Percentiles rank a stretch among this genome's conserved stretches.
phyloP scores from a whole-genome alignment of 2,113 vertebrate species.

The Cephalopterus ornatus region DNA sequence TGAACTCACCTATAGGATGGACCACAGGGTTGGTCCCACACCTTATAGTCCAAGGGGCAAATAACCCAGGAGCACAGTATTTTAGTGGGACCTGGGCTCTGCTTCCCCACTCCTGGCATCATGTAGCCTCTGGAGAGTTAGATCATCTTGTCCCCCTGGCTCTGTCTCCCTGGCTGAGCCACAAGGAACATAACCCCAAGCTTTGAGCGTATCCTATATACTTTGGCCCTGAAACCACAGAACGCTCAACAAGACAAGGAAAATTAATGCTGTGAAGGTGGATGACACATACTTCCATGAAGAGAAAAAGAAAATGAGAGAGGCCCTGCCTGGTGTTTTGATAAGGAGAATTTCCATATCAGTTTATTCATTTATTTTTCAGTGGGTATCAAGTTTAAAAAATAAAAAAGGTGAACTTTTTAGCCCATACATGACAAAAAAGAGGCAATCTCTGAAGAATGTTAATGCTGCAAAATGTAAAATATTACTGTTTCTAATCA shows the following conservation, averaged over 20 bases:
- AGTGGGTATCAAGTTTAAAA: not conserved
- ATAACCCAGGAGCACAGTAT: not conserved
- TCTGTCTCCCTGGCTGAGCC: not conserved
- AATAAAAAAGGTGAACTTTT: not conserved
- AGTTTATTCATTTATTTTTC: not conserved
- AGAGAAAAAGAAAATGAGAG: not conserved
- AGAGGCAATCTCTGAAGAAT: not conserved
- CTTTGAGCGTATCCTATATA: not conserved
- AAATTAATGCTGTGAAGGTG: not conserved
- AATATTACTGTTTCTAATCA: not conserved
- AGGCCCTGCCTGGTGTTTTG: not conserved
- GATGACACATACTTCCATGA: not conserved
- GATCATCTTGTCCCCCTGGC: not conserved
- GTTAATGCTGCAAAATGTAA: not conserved
- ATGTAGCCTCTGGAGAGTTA: not conserved
- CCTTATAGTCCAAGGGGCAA: not conserved
- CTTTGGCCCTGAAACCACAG: not conserved
- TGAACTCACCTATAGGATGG: not conserved
- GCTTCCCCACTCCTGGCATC: not conserved
- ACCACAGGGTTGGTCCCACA: not conserved
- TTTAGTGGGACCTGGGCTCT: not conserved
- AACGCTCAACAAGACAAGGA: not conserved
- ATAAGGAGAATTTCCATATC: not conserved
- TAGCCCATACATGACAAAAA: not conserved
- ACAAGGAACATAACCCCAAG: not conserved